Base-by-base conservation (phyloP, 2,113 vertebrate species). In the Rutilus rutilus region DNA sequence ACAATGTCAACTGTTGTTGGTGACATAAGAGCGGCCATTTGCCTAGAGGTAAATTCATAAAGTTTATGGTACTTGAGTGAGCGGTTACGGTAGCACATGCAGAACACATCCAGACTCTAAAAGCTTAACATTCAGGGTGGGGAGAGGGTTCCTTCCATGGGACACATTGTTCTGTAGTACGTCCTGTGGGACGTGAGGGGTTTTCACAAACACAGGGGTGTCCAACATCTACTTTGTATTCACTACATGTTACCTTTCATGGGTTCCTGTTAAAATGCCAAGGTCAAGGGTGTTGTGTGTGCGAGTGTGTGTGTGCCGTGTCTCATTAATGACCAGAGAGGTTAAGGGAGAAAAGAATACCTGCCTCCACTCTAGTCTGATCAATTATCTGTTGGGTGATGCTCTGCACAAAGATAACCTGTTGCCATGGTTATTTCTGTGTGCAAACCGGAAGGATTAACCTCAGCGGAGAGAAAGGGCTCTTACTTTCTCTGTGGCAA, bases 391-490 rank as follows among this genome's bases (percentile, higher is more conserved):
- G 62, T n/a, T 47, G 64, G 71, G 71, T 42, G 19, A 87, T 85
- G 82, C 59, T 82, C 82, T 23, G 71, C 85, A 60, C 85, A 83
- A 83, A 83, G 87, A 86, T 86, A 85, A 86, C 78, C 85, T 82
- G 85, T 86, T 88, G 77, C 87, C 87, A 88, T 90, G 85, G 85
- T 86, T 85, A 88, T 86, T 86, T 85, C 78, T 86, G 82, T 88
- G 85, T 83, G 83, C 83, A 84, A 87, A 87, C 52, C 67, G 52
- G 54, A 87, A 87, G 83, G 83, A 85, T 85, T 89, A 85, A 88
- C 84, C 84, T 79, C 85, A 57, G 73, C 5, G 12, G 87, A 88
- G 78, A 88, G 82, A 86, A 74, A 89, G 79, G 82, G 50, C 82
- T 86, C 88, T 85, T 81, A 69, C 71, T 76, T 25, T n/a, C 59